Base-by-base conservation (phyloP, 1,140 invertebrate genomes). In the Macrobrachium nipponense region DNA sequence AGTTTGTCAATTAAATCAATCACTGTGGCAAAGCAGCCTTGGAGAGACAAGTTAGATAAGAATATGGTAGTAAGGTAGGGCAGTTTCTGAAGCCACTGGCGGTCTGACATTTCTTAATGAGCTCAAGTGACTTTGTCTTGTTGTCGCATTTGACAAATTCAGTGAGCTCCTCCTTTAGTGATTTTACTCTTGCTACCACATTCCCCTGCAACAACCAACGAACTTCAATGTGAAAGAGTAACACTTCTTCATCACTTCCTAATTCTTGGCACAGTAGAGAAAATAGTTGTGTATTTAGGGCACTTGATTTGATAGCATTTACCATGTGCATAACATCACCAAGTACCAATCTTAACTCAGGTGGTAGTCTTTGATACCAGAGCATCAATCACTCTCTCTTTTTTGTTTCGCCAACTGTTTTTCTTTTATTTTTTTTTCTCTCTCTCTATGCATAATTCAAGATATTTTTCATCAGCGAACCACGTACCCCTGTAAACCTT, bases 111-210 rank as follows among this genome's bases (percentile, higher is more conserved):
- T 11, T 51, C 7, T 75, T 6, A 36, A n/a, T 51, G 44, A 75
- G 8, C 72, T 5, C 18, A 75, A 75, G n/a, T 51, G 10, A 51
- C 23, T 43, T 27, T 43, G 72, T 43, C 20, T 43, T 75, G n/a
- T 7, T 43, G 14, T 66, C 17, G 43, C n/a, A 27, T 20, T 76
- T 44, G 73, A 76, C 51, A 3, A 76, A 76, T 76, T 51, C 73
- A 43, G n/a, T 44, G 73, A 44, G 73, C 27, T 43, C 73, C 73
- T 76, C 73, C 44, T 51, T 43, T 76, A 27, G 73, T 76, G 73
- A 76, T 43, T 76, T 14, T 17, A 43, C 7, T 43, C 12, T 43
- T 76, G 11, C 0, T 76, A 43, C 14, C 27, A 18, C 20, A 58
- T 76, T 76, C 12, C 27, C 73, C 27, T 2, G 2, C 14, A 15